Conservation (phyloP, 2,888 invertebrate genomes). For the Gari tellinella region DNA sequence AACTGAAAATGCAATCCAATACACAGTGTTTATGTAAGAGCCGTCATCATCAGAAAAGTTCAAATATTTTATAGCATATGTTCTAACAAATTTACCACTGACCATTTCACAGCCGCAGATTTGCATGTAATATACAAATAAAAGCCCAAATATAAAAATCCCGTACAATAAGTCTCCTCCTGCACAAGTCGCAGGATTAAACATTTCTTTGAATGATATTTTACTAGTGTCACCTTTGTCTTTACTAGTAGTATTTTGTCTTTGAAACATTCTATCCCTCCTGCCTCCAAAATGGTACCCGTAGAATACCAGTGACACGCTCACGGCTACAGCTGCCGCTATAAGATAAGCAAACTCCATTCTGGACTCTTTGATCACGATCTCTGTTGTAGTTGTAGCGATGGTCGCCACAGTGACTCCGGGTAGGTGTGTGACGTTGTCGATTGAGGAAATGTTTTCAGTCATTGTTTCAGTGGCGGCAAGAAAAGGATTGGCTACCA, state of each 20-base stretch:
- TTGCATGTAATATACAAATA: slow-evolving; percentile 67
- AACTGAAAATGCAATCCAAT: slow-evolving; percentile 68
- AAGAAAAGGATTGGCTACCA: too few relatives aligned
- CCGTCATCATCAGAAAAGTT: slow-evolving; percentile 60
- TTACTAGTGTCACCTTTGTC: too few relatives aligned
- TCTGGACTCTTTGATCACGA: too few relatives aligned
- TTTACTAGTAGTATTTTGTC: neutral
- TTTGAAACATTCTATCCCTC: slow-evolving; percentile 6
- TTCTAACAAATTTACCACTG: slow-evolving; percentile 69
- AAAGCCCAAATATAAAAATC: slow-evolving; percentile 53
- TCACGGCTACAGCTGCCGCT: slow-evolving; percentile 46
- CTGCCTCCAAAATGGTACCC: slow-evolving; percentile 50
- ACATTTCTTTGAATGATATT: too few relatives aligned
- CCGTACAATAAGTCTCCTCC: slow-evolving; percentile 62
- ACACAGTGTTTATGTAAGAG: slow-evolving; percentile 66
- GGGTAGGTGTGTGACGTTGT: too few relatives aligned
- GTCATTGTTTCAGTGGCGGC: too few relatives aligned
- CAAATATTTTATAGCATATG: slow-evolving; percentile 65
- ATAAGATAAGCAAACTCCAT: slow-evolving; percentile 68
- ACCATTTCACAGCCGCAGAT: slow-evolving; percentile 68
- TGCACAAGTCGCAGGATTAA: slow-evolving; percentile 67
- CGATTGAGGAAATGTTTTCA: too few relatives aligned
- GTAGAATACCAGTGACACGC: slow-evolving; percentile 60
- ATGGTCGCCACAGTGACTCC: too few relatives aligned
- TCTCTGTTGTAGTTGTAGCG: too few relatives aligned